phyloP scores from a whole-genome alignment of 2,797 vertebrate genomes.

The Karalla daura region DNA sequence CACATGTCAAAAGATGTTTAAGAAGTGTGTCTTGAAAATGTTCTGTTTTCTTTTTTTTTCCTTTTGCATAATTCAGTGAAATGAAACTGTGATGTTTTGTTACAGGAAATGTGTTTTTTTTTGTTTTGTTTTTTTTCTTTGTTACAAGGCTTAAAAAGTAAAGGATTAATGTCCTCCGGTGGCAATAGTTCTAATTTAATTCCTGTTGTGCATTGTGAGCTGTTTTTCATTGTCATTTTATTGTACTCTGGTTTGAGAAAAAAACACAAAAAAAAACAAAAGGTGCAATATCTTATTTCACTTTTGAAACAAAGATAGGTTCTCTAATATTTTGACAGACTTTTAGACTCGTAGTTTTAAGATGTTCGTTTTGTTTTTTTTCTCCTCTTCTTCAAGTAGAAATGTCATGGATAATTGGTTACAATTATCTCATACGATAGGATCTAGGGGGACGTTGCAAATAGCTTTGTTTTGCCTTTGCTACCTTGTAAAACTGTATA shows the following conservation, averaged over 20 bases:
- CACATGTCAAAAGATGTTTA: conserved; percentile 84
- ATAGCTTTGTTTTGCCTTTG: conserved; percentile 86
- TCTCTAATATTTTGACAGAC: conserved; percentile 87
- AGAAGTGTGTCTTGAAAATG: conserved; percentile 78
- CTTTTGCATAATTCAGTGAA: conserved; percentile 87
- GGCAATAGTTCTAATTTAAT: conserved; percentile 87
- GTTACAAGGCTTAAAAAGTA: conserved; percentile 83
- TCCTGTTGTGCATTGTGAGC: conserved; percentile 86
- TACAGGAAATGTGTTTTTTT: conserved; percentile 88
- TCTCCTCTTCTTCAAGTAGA: conserved; percentile 76
- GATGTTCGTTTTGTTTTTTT: conserved; percentile 76
- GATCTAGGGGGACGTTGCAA: conserved; percentile 83
- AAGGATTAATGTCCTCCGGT: conserved; percentile 76
- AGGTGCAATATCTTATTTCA: conserved; percentile 92
- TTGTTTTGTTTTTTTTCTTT: too few relatives aligned
- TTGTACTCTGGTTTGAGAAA: conserved; percentile 87
- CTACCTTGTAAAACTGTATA: conserved; percentile 90
- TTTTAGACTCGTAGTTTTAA: conserved; percentile 88
- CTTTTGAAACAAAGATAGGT: conserved; percentile 88
- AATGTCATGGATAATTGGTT: conserved; percentile 88
- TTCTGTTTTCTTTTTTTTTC: too few relatives aligned
- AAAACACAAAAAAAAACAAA: too few relatives aligned
- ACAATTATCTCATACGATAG: conserved; percentile 82
- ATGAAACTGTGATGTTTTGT: conserved; percentile 91
- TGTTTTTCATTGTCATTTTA: conserved; percentile 89